Evolutionary conservation across 2,113 vertebrate genomes (phyloP), one percentile per base, ranked within the genome.

Genomic region (Leiothrix lutea): DNA sequence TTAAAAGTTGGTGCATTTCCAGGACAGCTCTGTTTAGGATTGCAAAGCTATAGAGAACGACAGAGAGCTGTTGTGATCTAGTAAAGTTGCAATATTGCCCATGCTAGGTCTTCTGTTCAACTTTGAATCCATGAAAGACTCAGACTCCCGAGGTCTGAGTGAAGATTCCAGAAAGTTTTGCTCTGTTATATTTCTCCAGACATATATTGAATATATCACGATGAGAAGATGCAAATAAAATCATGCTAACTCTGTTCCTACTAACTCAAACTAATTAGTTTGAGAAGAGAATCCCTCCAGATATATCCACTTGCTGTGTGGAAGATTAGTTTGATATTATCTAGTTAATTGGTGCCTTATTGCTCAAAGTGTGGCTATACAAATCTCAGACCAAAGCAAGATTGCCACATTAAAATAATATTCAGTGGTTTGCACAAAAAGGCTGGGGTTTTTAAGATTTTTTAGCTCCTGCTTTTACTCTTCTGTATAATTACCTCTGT

Each of bases 391-490:
- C 31, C 26, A 48, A 90, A 90, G 9, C 5, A 56, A 57, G 21
- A 23, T 62, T 53, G 16, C 12, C 60, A 24, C 12, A 53, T 50
- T 80, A 21, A 83, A 80, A 58, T 42, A 40, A 62, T 54, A 58
- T 61, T 28, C 16, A 11, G 8, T 12, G 25, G 10, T 83, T 86
- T 67, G 6, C 7, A 33, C 25, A 65, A 82, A 78, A 24, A 54
- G 4, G 12, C 7, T 6, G 1, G 9, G 2, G 0, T 11, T 45
- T 65, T 62, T 6, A 4, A 5, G 3, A 23, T 17, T 44, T 57
- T 87, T 86, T 48, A 54, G 5, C 35, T 88, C 14, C 8, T 19
- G 20, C 31, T 80, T 66, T 4, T 51, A 24, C 5, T 57, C 3
- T 44, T 57, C 72, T 57, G 7, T 47, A 12, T 44, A 83, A 33